These are phyloP conservation scores for Melinaea menophilus DNA, from an alignment of 2,888 invertebrate genomes.

Conservation along the genomic window DNA sequence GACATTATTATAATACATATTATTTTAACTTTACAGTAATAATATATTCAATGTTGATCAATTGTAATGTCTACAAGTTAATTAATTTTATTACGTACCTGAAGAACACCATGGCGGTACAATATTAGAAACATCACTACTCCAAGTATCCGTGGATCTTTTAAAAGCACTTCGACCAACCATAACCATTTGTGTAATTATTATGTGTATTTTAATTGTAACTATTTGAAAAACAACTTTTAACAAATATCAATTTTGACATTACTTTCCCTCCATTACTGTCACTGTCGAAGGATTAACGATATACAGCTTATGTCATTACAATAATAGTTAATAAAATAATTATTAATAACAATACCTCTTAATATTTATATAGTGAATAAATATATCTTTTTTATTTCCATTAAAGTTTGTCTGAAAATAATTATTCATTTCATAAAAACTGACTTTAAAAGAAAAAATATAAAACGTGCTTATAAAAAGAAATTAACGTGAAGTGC, in stretches of 20 bases:
- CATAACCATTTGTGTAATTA: slow-evolving; percentile 45
- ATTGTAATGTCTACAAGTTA: not conserved
- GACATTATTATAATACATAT: slow-evolving; percentile 5
- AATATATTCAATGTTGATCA: not conserved
- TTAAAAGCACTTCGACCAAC: slow-evolving; percentile 46
- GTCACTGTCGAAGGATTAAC: slow-evolving; percentile 8
- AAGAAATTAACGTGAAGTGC: not conserved
- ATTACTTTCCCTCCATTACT: slow-evolving; percentile 21
- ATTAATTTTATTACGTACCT: slow-evolving; percentile 34
- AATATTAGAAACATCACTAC: slow-evolving; percentile 48
- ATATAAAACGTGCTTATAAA: not conserved
- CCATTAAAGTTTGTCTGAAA: not conserved
- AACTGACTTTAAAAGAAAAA: not conserved
- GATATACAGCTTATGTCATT: slow-evolving; percentile 5
- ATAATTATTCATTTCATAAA: slow-evolving; percentile 1
- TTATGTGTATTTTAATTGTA: not conserved
- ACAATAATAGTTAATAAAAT: not conserved
- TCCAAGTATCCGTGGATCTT: slow-evolving; percentile 47
- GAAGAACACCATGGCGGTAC: slow-evolving; percentile 63
- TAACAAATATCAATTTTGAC: not conserved
- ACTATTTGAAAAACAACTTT: slow-evolving; percentile 12
- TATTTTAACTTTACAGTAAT: not conserved
- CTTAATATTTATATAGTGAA: no score
- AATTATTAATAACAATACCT: not conserved
- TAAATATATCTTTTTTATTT: not conserved